phyloP scores from a whole-genome alignment of 1,140 invertebrate species.

The Euschistus heros region DNA sequence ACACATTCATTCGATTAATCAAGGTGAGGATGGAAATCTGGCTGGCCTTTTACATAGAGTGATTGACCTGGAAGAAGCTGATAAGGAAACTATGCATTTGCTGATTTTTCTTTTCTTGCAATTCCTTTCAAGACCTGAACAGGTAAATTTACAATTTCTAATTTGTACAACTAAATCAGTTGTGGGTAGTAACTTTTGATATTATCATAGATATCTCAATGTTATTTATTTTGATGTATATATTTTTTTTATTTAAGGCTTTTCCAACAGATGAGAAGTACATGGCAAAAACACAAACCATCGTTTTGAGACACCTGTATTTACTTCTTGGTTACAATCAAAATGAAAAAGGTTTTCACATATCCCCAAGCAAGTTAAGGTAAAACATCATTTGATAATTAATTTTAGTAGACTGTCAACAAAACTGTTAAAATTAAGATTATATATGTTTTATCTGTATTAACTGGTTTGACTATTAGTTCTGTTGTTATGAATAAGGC shows the following conservation, averaged over 20 bases:
- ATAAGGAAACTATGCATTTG: conserved; percentile 90
- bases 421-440: no score
- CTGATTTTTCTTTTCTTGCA: conserved; percentile 95
- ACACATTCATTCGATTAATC: conserved; percentile 64
- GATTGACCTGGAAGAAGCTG: conserved; percentile 86
- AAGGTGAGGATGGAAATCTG: conserved; percentile 59
- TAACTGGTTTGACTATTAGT: no score
- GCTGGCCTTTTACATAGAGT: conserved; percentile 61
- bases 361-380: conserved; percentile 78
- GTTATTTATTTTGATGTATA: not conserved
- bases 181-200: not conserved
- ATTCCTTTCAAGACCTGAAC: conserved; percentile 67
- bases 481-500: no score
- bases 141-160: conserved; percentile 41
- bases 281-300: conserved; percentile 62
- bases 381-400: conserved; percentile 34
- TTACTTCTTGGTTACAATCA: conserved; percentile 87
- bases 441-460: no score
- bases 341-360: conserved; percentile 77
- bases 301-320: conserved; percentile 87
- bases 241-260: conserved; percentile 42
- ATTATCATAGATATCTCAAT: not conserved
- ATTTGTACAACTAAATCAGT: not conserved
- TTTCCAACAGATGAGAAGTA: conserved; percentile 78
- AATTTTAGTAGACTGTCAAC: no score